Conservation (phyloP, 2,113 vertebrate species). For the Vireo altiloquus region DNA sequence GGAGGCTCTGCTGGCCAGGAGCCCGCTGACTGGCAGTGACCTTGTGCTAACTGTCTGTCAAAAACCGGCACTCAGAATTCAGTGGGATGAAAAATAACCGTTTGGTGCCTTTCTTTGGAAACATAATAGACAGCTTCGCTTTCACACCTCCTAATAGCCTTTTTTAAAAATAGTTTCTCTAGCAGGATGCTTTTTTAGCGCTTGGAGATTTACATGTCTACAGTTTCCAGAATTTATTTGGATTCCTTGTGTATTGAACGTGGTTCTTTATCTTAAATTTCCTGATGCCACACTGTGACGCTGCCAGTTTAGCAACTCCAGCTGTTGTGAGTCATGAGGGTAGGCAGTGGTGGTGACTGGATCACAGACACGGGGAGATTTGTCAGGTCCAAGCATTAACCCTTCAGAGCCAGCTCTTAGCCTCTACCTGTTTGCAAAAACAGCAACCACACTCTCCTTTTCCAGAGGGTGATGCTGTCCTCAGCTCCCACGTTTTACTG, state of each 20-base stretch:
- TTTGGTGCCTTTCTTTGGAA: slow-evolving; percentile 47
- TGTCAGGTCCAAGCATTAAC: neutral
- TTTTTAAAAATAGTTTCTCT: slow-evolving; percentile 70
- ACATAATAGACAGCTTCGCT: slow-evolving; percentile 60
- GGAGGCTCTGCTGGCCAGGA: neutral
- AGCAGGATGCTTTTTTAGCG: slow-evolving; percentile 43
- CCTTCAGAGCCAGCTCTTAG: neutral
- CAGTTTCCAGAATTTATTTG: slow-evolving; percentile 47
- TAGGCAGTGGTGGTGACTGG: neutral
- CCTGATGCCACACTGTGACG: neutral
- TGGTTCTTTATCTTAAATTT: slow-evolving; percentile 25
- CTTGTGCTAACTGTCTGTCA: slow-evolving; percentile 31
- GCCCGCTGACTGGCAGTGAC: slow-evolving; percentile 6
- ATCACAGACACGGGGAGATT: neutral
- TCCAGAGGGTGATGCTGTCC: neutral
- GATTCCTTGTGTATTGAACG: slow-evolving; percentile 10
- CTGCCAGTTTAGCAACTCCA: slow-evolving; percentile 19
- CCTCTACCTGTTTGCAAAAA: neutral
- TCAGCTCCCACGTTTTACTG: rapidly evolving
- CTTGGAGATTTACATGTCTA: slow-evolving; percentile 12
- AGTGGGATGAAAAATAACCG: slow-evolving; percentile 28
- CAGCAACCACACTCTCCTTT: rapidly evolving
- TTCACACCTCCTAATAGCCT: slow-evolving; percentile 72
- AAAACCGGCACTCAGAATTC: neutral
- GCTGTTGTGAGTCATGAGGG: slow-evolving; percentile 17